Evolutionary conservation across 1,140 invertebrate species (phyloP).

Genomic region (Choristoneura fumiferana): DNA sequence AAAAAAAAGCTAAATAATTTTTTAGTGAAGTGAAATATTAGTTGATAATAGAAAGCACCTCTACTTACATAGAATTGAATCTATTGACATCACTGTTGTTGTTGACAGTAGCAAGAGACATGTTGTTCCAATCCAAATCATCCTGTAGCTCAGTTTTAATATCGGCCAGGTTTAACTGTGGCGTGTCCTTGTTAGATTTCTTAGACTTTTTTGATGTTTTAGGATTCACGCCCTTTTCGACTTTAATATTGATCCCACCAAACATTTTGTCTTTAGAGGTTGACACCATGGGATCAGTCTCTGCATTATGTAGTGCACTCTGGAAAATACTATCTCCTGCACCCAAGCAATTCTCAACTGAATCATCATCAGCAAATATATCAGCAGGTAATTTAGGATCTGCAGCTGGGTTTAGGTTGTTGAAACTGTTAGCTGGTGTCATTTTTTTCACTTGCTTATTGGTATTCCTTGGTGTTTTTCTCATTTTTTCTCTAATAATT

Average conservation of each 20-base stretch:
- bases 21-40: too few species aligned
- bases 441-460: slow-evolving; percentile 36
- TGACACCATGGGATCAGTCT: slow-evolving; percentile 37
- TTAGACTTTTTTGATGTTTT: slow-evolving; percentile 50
- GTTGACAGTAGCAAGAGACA: slow-evolving; percentile 69
- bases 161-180: slow-evolving; percentile 53
- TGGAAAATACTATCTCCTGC: slow-evolving; percentile 36
- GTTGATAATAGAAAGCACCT: slow-evolving; percentile 24
- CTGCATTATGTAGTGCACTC: slow-evolving; percentile 44
- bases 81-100: slow-evolving; percentile 60
- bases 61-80: slow-evolving; percentile 59
- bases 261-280: slow-evolving; percentile 65
- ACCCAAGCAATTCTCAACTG: slow-evolving; percentile 52
- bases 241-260: slow-evolving; percentile 67
- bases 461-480: slow-evolving; percentile 32
- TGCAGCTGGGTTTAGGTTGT: slow-evolving; percentile 53
- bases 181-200: slow-evolving; percentile 50
- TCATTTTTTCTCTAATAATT: slow-evolving; percentile 43
- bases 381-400: slow-evolving; percentile 70
- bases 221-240: slow-evolving; percentile 45
- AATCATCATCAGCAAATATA: slow-evolving; percentile 73
- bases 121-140: slow-evolving; percentile 71
- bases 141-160: slow-evolving; percentile 76
- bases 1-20: slow-evolving; percentile 20
- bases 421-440: slow-evolving; percentile 48